Conservation (phyloP, 2,113 vertebrate species). For the Charadrius vociferus region DNA sequence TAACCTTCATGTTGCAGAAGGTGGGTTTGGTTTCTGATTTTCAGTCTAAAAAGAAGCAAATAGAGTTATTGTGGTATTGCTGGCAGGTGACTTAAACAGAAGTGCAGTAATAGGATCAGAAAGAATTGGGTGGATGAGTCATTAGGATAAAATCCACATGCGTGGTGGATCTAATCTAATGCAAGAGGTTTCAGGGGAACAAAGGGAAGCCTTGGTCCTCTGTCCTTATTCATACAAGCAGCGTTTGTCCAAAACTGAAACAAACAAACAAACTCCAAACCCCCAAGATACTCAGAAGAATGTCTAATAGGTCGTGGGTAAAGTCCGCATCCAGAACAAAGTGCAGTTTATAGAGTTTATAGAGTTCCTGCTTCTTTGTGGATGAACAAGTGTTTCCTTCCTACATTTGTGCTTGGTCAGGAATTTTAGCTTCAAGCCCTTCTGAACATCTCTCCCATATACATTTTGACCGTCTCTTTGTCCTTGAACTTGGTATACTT, state of each 20-base stretch:
- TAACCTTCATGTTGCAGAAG: not conserved
- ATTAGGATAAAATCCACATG: not conserved
- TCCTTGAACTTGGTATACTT: not conserved
- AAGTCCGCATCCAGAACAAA: not conserved
- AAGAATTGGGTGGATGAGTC: slow-evolving; percentile 39
- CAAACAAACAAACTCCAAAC: not conserved
- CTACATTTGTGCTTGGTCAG: not conserved
- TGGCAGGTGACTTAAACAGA: not conserved
- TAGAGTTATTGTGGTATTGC: not conserved
- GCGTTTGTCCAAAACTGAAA: not conserved
- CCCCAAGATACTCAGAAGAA: not conserved
- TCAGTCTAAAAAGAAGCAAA: not conserved
- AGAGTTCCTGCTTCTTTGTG: not conserved
- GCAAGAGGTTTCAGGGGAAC: not conserved
- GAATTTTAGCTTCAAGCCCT: not conserved
- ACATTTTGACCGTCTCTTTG: not conserved
- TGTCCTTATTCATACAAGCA: not conserved
- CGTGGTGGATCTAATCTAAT: not conserved
- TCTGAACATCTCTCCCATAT: accelerated
- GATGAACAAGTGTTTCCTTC: not conserved
- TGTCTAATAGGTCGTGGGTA: not conserved
- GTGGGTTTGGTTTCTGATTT: not conserved
- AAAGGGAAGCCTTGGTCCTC: not conserved
- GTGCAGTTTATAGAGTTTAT: accelerated
- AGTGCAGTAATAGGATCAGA: slow-evolving; percentile 42